Base-by-base conservation (phyloP, 2,888 invertebrate genomes). In the Mesochorus sp. region DNA sequence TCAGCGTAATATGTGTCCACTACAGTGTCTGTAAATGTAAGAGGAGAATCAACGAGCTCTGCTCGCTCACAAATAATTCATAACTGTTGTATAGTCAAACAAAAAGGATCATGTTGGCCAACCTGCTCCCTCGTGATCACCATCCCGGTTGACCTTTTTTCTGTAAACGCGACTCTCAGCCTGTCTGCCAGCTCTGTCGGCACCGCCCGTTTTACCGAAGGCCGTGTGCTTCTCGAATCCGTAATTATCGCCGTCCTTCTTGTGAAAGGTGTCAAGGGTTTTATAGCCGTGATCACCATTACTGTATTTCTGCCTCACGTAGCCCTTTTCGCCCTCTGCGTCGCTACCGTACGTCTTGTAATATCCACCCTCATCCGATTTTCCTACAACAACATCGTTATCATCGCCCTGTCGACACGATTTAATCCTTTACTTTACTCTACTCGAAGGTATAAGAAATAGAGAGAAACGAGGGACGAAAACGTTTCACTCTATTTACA, bases 211-310 rank as follows among this genome's bases (percentile, higher is more conserved):
- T 49, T 92, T 92, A 0, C 95, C 95, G 85, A 92, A 95, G 59
- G 94, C 93, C 49, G 94, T 93, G 85, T 95, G 93, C 85, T 94
- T 93, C 88, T 95, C 95, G 83, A 94, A 94, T 81, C 94, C 95
- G 89, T 94, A 95, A 86, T 94, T 93, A 89, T 95, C 95, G 0
- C 95, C 95, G 37, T 94, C 94, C 88, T 94, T 95, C 89, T 95
- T 95, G 91, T 95, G 95, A 91, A 92, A 95, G 61, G 94, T 94
- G 90, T 95, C 95, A 85, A 94, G 94, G 83, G 94, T 94, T 88
- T 95, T 94, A 91, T 95, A 95, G 0, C 95, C 95, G 82, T 94
- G 94, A 87, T 94, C 94, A 24, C 95, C 95, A 55, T 94, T 94
- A 77, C 94, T 94, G 44, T 93, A 91, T 86, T 93, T 93, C 86